These are phyloP conservation scores for Apoderus coryli DNA, from an alignment of 2,888 invertebrate genomes.

Conservation along the genomic window DNA sequence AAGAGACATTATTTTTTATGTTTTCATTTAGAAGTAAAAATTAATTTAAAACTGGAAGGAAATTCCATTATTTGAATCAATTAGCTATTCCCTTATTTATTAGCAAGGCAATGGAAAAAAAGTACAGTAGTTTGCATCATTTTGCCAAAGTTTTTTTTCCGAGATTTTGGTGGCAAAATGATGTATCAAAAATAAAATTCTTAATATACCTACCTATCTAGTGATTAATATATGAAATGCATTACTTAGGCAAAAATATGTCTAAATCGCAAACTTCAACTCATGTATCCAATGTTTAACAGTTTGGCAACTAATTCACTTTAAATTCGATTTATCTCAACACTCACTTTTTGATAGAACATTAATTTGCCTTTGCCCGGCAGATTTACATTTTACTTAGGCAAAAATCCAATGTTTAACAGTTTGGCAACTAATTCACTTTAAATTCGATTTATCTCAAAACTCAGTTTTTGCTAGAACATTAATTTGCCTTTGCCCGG, in stretches of 20 bases:
- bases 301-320: slow-evolving; percentile 1
- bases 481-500: slow-evolving; percentile 1
- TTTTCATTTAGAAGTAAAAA: not conserved
- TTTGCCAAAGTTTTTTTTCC: slow-evolving; percentile 1
- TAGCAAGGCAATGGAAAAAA: not conserved
- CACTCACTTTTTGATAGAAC: not conserved
- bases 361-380: slow-evolving; percentile 1
- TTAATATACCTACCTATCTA: no score
- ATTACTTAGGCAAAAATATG: not conserved
- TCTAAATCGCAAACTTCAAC: slow-evolving; percentile 1
- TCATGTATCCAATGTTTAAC: not conserved
- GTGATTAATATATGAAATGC: not conserved
- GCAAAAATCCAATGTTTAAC: no score
- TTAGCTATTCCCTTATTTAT: not conserved
- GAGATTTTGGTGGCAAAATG: not conserved
- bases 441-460: not conserved
- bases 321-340: not conserved
- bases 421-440: slow-evolving; percentile 1
- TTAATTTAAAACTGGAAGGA: not conserved
- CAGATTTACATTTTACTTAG: no score
- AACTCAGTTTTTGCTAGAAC: slow-evolving; percentile 1
- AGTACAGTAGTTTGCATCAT: not conserved
- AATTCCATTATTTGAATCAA: slow-evolving; percentile 1
- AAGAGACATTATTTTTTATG: slow-evolving; percentile 1
- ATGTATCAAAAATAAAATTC: not conserved